These are phyloP conservation scores for Leptopilina clavipes DNA, from an alignment of 1,140 invertebrate genomes.

Conservation along the genomic window DNA sequence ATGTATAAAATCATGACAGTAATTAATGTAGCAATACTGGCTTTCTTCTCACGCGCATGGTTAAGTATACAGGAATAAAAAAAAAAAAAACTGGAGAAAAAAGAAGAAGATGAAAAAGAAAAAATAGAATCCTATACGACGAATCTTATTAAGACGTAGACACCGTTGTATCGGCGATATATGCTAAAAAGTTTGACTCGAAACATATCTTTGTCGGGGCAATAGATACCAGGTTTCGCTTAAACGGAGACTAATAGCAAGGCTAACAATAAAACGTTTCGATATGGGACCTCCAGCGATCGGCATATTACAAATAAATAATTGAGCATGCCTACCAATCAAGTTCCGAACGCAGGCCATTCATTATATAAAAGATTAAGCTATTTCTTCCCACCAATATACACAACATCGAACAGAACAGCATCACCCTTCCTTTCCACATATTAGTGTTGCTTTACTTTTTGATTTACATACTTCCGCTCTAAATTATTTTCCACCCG, in stretches of 20 bases:
- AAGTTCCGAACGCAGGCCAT: slow-evolving; percentile 48
- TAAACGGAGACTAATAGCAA: slow-evolving; percentile 22
- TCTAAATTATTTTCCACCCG: slow-evolving; percentile 42
- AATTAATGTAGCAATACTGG: not conserved
- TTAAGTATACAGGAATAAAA: too few species aligned
- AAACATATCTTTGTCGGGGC: slow-evolving; percentile 34
- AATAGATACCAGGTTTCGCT: slow-evolving; percentile 33
- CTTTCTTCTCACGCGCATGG: not conserved
- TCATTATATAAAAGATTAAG: slow-evolving; percentile 64
- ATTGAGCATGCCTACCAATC: slow-evolving; percentile 52
- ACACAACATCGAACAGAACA: slow-evolving; percentile 33
- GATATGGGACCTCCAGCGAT: slow-evolving; percentile 38
- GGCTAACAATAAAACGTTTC: slow-evolving; percentile 16
- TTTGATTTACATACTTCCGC: slow-evolving; percentile 63
- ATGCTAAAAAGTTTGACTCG: slow-evolving; percentile 28
- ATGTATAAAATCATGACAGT: not conserved
- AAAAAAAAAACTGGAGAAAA: not conserved
- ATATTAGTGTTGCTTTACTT: slow-evolving; percentile 35
- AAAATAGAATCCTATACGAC: not conserved
- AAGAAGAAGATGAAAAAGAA: not conserved
- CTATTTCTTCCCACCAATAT: slow-evolving; percentile 45
- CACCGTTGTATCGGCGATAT: slow-evolving; percentile 1
- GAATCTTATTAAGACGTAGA: slow-evolving; percentile 21
- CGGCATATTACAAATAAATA: slow-evolving; percentile 57
- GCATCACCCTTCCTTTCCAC: slow-evolving; percentile 38